Evolutionary conservation across 2,797 vertebrate species (phyloP).

Genomic region (Spheniscus humboldti): DNA sequence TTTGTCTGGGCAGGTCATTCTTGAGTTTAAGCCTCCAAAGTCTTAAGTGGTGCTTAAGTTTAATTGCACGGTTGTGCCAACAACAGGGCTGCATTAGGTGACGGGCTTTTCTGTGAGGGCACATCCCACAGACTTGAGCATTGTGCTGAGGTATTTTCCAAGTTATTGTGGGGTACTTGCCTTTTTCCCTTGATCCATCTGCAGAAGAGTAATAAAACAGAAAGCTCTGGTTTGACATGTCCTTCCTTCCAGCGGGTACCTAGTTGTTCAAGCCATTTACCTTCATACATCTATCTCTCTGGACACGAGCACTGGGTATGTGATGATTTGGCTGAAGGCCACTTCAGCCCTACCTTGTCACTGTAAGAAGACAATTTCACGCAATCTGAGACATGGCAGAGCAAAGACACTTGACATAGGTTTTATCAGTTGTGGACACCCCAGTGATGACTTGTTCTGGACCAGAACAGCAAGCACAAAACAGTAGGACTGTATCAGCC

Average conservation of each 20-base stretch:
- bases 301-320: background rate
- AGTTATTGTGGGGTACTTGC: background rate
- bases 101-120: background rate
- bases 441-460: fast-evolving
- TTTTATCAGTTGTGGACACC: background rate
- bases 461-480: background rate
- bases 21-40: background rate
- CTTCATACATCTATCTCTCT: background rate
- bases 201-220: background rate
- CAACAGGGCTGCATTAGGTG: background rate
- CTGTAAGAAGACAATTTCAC: background rate
- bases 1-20: background rate
- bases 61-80: background rate
- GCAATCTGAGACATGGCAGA: background rate
- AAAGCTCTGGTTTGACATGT: background rate
- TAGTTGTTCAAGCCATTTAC: background rate
- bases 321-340: background rate
- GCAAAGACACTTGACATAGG: background rate
- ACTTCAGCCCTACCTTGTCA: background rate
- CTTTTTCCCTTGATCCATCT: background rate
- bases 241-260: background rate
- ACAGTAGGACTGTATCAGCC: background rate
- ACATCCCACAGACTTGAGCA: background rate
- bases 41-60: background rate
- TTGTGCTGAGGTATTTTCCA: background rate